These are phyloP conservation scores for Siniperca obscura DNA, from an alignment of 2,797 vertebrate genomes.

Conservation along the genomic window DNA sequence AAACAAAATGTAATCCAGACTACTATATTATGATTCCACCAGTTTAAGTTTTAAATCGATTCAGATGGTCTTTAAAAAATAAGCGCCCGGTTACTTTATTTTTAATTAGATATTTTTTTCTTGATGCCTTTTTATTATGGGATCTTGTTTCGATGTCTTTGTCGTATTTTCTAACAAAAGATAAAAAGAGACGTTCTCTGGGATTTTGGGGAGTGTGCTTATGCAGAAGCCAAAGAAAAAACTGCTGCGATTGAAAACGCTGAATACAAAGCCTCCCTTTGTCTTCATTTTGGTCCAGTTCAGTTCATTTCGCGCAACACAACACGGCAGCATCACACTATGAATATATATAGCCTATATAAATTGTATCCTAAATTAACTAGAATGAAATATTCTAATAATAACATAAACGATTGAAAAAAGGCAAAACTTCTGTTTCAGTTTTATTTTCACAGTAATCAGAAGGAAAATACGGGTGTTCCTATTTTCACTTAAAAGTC, in stretches of 20 bases:
- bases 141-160: background rate
- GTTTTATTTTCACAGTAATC: constrained; percentile 73
- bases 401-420: background rate
- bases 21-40: background rate
- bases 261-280: constrained; percentile 40
- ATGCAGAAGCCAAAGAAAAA: background rate
- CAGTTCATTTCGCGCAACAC: constrained; percentile 2
- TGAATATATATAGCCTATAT: background rate
- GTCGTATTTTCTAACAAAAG: background rate
- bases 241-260: background rate
- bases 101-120: background rate
- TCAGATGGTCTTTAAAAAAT: background rate
- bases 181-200: background rate
- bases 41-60: background rate
- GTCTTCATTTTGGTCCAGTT: constrained; percentile 23
- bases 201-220: background rate
- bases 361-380: background rate
- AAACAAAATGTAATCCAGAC: background rate
- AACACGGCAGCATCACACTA: background rate
- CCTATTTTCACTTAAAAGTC: constrained; percentile 56
- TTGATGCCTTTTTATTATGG: background rate
- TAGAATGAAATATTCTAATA: background rate
- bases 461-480: constrained; percentile 38
- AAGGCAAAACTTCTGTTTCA: background rate
- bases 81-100: background rate